A percentile compares a stretch with the other conserved stretches of the same genome.
phyloP scores from a whole-genome alignment of 1,140 invertebrate genomes.

The Trichogramma pretiosum region DNA sequence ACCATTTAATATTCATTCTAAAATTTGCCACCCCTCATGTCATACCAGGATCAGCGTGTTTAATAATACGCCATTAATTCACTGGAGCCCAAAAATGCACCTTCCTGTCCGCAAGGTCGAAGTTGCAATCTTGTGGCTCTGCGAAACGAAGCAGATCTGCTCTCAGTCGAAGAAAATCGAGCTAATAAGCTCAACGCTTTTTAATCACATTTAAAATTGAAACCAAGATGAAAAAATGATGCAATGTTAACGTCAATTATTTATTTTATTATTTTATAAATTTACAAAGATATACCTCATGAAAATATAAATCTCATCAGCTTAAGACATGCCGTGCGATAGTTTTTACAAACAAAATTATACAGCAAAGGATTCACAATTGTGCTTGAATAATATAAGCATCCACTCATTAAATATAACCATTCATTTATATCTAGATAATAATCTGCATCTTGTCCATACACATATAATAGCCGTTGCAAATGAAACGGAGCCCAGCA shows the following conservation, averaged over 20 bases:
- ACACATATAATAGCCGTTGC: slow-evolving; percentile 72
- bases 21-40: no score
- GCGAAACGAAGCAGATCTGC: no score
- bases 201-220: no score
- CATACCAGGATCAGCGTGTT: no score
- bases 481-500: slow-evolving; percentile 96
- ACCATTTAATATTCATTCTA: no score
- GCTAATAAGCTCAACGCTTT: no score
- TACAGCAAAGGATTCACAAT: slow-evolving; percentile 88
- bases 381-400: slow-evolving; percentile 79
- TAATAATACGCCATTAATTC: no score
- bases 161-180: no score
- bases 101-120: no score
- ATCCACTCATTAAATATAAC: slow-evolving; percentile 70
- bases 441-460: slow-evolving; percentile 52
- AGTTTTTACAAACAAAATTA: slow-evolving; percentile 82
- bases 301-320: slow-evolving; percentile 39
- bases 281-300: not conserved
- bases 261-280: no score
- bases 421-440: slow-evolving; percentile 65
- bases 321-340: slow-evolving; percentile 76
- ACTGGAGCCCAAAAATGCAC: no score
- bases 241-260: slow-evolving; percentile 3
- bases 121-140: no score
- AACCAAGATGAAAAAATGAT: not conserved